Base-by-base conservation (phyloP, 2,797 vertebrate species). In the Diceros bicornis region DNA sequence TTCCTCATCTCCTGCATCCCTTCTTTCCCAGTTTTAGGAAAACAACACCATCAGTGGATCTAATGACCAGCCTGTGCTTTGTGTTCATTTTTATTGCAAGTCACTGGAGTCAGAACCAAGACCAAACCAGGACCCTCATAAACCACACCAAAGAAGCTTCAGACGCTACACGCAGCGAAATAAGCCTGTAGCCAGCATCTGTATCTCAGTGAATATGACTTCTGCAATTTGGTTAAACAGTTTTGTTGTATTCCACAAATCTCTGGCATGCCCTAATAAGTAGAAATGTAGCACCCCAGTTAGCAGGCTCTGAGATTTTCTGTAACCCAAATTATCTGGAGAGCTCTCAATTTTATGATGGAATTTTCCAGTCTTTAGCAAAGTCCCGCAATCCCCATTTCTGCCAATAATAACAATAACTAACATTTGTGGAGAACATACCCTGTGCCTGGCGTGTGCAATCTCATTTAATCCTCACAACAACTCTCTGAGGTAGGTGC, bases 251-350 rank as follows among this genome's bases (percentile, higher is more conserved):
- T 37, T 59, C 44, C 68, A 84, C 44, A 47, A 64, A 78, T 64
- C 69, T 61, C 88, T 34, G 20, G 2, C 44, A 95, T 50, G 71
- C 23, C 37, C 90, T 84, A 79, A 50, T 91, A 92, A 89, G 87
- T 23, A 97, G 69, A 96, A 90, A 93, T 34, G 7, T 23, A 78
- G 75, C 29, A 16, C 20, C 47, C 47, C 13, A n/a, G 27, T 44
- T 27, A 75, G 71, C 25, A 83, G 41, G 25, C 89, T 57, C 68
- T 32, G 47, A 68, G 59, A 62, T 90, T 75, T 81, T 77, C 75
- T 71, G 11, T 29, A 93, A 83, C 69, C 47, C 84, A 71, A 61
- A 72, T 90, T 92, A 97, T 91, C 81, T 94, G 66, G 37, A 95
- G 37, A 77, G 11, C 81, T 96, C 81, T 95, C 87, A 55, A 14